Percentiles rank a stretch among this genome's conserved stretches.
Evolutionary conservation across 2,888 invertebrate genomes (phyloP).

Genomic region (Agrochola circellaris): DNA sequence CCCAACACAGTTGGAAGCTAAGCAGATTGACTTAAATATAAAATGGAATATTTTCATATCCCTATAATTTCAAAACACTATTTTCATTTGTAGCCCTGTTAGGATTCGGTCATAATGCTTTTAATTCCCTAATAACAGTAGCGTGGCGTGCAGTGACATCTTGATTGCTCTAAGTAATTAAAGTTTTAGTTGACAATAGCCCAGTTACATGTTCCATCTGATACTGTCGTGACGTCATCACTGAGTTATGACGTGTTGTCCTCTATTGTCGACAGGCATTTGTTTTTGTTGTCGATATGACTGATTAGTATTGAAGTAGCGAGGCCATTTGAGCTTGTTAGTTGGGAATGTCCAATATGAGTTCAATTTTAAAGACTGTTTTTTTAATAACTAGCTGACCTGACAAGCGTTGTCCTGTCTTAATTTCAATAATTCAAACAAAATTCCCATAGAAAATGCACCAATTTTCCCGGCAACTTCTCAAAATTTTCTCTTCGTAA

Average conservation of each 20-base stretch:
- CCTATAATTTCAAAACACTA: conserved; percentile 1
- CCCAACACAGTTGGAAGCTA: not conserved
- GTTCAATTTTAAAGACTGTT: not conserved
- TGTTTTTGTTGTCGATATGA: conserved; percentile 13
- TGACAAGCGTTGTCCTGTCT: too few relatives aligned
- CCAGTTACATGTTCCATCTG: conserved; percentile 37
- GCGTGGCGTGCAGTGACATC: conserved; percentile 62
- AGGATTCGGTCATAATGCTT: not conserved
- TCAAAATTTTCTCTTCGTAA: too few relatives aligned
- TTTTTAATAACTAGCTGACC: not conserved
- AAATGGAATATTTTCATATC: not conserved
- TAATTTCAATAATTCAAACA: too few relatives aligned
- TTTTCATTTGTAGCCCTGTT: not conserved
- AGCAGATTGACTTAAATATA: not conserved
- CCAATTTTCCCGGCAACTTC: too few relatives aligned
- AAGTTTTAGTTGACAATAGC: conserved; percentile 37
- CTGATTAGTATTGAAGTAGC: conserved; percentile 11
- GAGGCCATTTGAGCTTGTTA: not conserved
- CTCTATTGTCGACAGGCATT: conserved; percentile 2
- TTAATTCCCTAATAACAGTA: conserved; percentile 33
- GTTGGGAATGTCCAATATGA: too few relatives aligned
- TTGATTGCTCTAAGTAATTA: conserved; percentile 73
- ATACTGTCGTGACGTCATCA: conserved; percentile 39
- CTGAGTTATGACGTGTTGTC: conserved; percentile 23
- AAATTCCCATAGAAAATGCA: too few relatives aligned